Percentiles rank a stretch among this genome's conserved stretches.
Conservation (phyloP, 2,113 vertebrate genomes). For the Erinaceus europaeus region DNA sequence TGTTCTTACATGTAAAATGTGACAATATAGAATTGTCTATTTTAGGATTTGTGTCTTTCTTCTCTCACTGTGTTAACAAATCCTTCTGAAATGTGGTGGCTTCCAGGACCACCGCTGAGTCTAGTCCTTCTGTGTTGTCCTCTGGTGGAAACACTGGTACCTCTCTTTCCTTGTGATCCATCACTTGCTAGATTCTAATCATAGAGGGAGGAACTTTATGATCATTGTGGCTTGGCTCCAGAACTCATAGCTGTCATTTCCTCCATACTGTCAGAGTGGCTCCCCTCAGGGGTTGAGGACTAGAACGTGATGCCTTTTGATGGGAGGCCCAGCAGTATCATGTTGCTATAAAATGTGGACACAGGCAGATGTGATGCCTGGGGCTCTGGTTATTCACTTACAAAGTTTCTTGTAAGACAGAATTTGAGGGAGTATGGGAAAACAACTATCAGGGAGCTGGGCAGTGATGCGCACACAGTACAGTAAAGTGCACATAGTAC, state of each 20-base stretch:
- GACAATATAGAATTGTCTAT: neutral
- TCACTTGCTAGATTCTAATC: neutral
- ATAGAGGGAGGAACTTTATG: neutral
- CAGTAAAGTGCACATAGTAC: no score
- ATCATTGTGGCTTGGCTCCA: accelerated
- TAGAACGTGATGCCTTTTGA: neutral
- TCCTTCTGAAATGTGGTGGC: neutral
- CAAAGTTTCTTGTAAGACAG: neutral
- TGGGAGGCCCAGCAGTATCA: neutral
- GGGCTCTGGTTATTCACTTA: neutral
- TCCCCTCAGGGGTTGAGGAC: neutral
- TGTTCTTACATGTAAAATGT: neutral
- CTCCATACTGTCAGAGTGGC: accelerated
- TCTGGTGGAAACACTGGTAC: neutral
- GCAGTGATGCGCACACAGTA: no score
- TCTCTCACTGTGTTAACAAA: neutral
- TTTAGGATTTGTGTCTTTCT: neutral
- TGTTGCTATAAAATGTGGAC: accelerated
- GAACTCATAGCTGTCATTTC: neutral
- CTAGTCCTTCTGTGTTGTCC: neutral
- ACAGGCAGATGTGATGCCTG: neutral
- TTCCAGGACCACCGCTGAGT: neutral
- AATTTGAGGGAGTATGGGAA: neutral
- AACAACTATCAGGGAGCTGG: no score
- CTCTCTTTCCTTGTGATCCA: neutral